Evolutionary conservation across 1,140 invertebrate genomes (phyloP), one percentile per base, ranked within the genome.

Genomic region (Drosophila ercepeae): DNA sequence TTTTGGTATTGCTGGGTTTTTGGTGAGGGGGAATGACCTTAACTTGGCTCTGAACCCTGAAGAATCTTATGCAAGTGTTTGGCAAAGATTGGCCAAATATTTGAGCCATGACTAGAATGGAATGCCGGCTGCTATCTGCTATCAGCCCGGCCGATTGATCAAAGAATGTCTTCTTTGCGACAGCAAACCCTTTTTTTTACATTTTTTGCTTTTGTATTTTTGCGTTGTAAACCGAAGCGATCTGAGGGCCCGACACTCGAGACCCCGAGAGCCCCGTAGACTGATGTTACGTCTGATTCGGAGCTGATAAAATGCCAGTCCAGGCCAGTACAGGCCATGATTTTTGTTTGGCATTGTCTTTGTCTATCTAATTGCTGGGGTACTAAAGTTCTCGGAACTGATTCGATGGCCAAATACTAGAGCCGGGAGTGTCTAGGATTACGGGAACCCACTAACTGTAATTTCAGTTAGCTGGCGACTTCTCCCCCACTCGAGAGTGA

Each of bases 21-120:
- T n/a, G n/a, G 19, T 23, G 14, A 41, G 60, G 60, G 60, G 36
- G 60, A 67, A 65, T 61, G 81, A 79, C 79, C 79, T 84, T 84
- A 44, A 50, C 46, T 46, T 18, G 39, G 19, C n/a, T 34, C 16
- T 41, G 45, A 27, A 39, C 52, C 61, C 48, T 23, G 45, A 16
- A 23, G 52, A 46, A 32, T 16, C 42, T 78, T 74, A 69, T 77
- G 61, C 67, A 46, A 71, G 41, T 23, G 2, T 11, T 42, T 32
- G 42, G 3, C 11, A 44, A 45, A 53, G 27, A 67, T 67, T 67
- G 64, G 65, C 51, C 65, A 59, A 71, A 74, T 74, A 64, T 64
- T 73, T 73, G 34, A 41, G 51, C 50, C 69, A 73, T 74, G 70
- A 74, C 19, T 73, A 13, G 45, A 25, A 8, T 21, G 60, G 60